phyloP scores from a whole-genome alignment of 2,797 vertebrate species.

The Myoxocephalus aenaeus region DNA sequence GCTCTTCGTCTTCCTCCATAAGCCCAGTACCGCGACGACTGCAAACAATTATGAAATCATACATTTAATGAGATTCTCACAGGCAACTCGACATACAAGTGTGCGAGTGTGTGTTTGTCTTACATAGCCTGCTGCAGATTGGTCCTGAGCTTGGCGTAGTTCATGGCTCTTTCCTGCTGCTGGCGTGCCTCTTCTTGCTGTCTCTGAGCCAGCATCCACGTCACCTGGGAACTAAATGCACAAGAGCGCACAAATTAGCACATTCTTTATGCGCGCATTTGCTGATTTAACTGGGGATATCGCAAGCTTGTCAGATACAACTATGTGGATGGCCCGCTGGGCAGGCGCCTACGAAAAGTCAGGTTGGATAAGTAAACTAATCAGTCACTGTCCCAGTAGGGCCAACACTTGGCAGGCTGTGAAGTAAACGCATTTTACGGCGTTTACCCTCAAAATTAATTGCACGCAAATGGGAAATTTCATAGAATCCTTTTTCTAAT shows the following conservation, averaged over 20 bases:
- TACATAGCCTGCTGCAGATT: slow-evolving; percentile 99
- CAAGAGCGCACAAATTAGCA: slow-evolving; percentile 32
- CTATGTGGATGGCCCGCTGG: slow-evolving; percentile 41
- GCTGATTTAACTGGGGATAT: slow-evolving; percentile 26
- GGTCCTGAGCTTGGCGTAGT: slow-evolving; percentile 98
- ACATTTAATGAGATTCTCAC: not conserved
- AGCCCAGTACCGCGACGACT: slow-evolving; percentile 97
- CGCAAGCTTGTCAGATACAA: slow-evolving; percentile 9
- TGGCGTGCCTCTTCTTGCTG: slow-evolving; percentile 98
- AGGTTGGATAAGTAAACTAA: slow-evolving; percentile 56
- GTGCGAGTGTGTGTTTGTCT: slow-evolving; percentile 63
- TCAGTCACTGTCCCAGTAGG: slow-evolving; percentile 53
- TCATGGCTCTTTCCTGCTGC: slow-evolving; percentile 99
- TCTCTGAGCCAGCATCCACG: slow-evolving; percentile 99
- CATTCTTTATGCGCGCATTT: slow-evolving; percentile 83
- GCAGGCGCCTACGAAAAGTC: slow-evolving; percentile 47
- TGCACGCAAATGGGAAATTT: slow-evolving; percentile 65
- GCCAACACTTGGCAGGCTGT: slow-evolving; percentile 65
- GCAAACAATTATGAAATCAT: slow-evolving; percentile 10
- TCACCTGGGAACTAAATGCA: slow-evolving; percentile 94
- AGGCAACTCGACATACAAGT: not conserved
- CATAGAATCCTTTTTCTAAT: slow-evolving; percentile 56
- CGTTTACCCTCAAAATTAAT: slow-evolving; percentile 67
- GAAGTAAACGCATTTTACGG: slow-evolving; percentile 47
- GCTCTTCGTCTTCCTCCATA: slow-evolving; percentile 99